Evolutionary conservation across 2,888 invertebrate species (phyloP).

Genomic region (Catocala fraxini): DNA sequence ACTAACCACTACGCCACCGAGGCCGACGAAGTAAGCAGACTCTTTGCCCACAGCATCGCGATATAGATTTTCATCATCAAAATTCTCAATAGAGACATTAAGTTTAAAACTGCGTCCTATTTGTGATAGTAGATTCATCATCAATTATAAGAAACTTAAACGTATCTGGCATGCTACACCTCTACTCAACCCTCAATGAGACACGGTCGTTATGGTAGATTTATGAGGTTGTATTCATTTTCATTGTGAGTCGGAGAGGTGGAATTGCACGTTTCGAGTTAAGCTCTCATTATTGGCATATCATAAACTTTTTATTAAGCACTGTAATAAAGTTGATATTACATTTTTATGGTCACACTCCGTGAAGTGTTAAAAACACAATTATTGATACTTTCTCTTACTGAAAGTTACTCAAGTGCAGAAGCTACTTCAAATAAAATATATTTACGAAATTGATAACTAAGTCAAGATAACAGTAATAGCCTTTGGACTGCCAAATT

Average conservation of each 20-base stretch:
- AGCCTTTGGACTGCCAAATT: too few species aligned
- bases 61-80: too few species aligned
- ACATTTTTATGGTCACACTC: constrained; percentile 10
- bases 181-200: too few species aligned
- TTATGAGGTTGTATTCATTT: background rate
- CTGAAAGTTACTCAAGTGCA: constrained; percentile 26
- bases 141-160: background rate
- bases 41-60: too few species aligned
- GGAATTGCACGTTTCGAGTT: too few species aligned
- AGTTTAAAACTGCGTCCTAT: too few species aligned
- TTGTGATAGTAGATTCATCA: too few species aligned
- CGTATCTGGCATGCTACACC: background rate
- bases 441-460: constrained; percentile 29
- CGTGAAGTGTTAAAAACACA: constrained; percentile 20
- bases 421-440: constrained; percentile 23
- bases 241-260: too few species aligned
- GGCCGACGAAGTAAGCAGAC: too few species aligned
- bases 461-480: background rate
- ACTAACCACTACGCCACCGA: too few species aligned
- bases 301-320: constrained; percentile 13
- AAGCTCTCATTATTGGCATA: constrained; percentile 7
- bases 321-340: constrained; percentile 7
- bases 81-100: too few species aligned
- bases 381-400: constrained; percentile 37
- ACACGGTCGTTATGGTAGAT: constrained; percentile 1